Conservation (phyloP, 2,797 vertebrate species). For the Spizella passerina region DNA sequence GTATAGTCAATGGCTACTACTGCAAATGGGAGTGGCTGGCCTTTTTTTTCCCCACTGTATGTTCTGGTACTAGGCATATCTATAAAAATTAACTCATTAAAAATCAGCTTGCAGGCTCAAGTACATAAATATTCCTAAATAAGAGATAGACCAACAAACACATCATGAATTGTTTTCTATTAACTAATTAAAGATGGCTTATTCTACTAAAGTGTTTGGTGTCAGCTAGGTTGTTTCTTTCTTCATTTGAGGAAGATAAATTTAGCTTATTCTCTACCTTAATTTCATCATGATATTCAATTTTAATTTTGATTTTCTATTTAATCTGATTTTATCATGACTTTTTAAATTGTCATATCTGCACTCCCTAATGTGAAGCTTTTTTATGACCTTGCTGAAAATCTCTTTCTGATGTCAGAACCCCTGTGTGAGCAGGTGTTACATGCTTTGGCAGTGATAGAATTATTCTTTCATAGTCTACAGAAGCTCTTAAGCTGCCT, state of each 20-base stretch:
- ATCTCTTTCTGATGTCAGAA: constrained; percentile 6
- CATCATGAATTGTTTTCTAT: not conserved
- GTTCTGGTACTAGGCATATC: not conserved
- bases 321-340: not conserved
- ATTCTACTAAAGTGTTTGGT: not conserved
- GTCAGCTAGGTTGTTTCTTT: not conserved
- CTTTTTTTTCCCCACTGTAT: accelerated
- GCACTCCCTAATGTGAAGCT: not conserved
- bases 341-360: not conserved
- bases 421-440: not conserved
- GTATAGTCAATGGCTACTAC: not conserved
- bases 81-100: not conserved
- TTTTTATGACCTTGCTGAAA: not conserved
- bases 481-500: constrained; percentile 20
- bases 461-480: constrained; percentile 39
- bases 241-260: not conserved
- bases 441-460: not conserved
- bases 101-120: not conserved
- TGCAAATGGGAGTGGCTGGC: not conserved
- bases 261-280: not conserved
- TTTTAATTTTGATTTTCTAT: not conserved
- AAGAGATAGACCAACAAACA: not conserved
- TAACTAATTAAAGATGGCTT: not conserved
- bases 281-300: not conserved
- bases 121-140: not conserved